Evolutionary conservation across 2,888 invertebrate genomes (phyloP).

Genomic region (Spilosoma lubricipeda): DNA sequence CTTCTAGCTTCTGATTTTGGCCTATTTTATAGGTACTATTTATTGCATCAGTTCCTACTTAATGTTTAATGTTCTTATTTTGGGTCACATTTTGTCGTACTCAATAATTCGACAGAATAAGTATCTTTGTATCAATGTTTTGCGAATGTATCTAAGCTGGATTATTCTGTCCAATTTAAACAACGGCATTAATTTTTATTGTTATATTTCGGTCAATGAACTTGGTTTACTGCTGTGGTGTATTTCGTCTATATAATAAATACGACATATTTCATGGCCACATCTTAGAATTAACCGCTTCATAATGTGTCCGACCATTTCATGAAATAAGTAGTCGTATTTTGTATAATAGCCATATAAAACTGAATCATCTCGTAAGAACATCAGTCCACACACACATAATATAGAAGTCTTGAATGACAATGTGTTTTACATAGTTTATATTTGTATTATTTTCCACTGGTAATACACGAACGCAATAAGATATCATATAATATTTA

Average conservation of each 20-base stretch:
- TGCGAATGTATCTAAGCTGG: neutral
- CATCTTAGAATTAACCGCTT: neutral
- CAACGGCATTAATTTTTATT: neutral
- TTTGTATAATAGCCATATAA: neutral
- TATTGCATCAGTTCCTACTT: neutral
- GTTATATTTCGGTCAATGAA: neutral
- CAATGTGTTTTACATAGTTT: neutral
- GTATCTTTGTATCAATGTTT: neutral
- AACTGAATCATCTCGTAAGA: neutral
- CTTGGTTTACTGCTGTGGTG: neutral
- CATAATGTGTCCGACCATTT: neutral
- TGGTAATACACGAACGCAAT: neutral
- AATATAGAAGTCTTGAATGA: neutral
- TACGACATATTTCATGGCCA: neutral
- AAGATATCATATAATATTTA: neutral
- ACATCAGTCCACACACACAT: neutral
- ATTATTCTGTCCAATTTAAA: neutral
- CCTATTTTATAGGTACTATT: neutral
- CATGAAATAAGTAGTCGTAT: neutral
- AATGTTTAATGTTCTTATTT: neutral
- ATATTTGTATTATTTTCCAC: neutral
- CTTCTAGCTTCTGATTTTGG: too few species aligned
- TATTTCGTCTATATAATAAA: too few species aligned
- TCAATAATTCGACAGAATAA: neutral
- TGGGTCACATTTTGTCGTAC: neutral